Evolutionary conservation across 2,797 vertebrate genomes (phyloP).

Genomic region (Poeciliopsis presidionis): DNA sequence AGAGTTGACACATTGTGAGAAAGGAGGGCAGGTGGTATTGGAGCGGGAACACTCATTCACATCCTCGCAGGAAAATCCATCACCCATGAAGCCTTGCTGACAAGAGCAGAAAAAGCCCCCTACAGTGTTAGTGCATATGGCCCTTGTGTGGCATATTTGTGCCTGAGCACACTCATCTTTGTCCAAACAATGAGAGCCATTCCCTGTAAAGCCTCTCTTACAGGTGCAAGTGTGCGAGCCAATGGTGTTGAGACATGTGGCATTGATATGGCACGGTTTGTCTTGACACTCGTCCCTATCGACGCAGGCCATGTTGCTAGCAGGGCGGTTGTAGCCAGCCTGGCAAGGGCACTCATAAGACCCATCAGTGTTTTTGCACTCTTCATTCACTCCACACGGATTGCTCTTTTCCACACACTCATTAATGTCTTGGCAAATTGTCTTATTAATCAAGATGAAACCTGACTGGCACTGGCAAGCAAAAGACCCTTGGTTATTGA

Average conservation of each 20-base stretch:
- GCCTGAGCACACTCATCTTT: conserved; percentile 77
- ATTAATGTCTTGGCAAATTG: conserved; percentile 82
- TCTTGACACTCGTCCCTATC: conserved; percentile 82
- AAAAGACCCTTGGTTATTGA: conserved; percentile 82
- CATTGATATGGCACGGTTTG: conserved; percentile 78
- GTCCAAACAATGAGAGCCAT: conserved; percentile 79
- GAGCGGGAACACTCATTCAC: conserved; percentile 79
- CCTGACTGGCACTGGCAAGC: conserved; percentile 77
- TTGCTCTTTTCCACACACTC: conserved; percentile 72
- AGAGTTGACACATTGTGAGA: conserved; percentile 83
- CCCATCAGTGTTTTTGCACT: conserved; percentile 80
- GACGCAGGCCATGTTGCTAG: conserved; percentile 67
- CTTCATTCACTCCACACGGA: conserved; percentile 77
- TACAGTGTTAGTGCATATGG: conserved; percentile 74
- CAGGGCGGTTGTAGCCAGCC: conserved; percentile 74
- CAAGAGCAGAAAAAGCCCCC: conserved; percentile 81
- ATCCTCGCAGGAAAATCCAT: conserved; percentile 82
- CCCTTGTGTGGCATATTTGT: conserved; percentile 70
- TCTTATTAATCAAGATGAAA: conserved; percentile 76
- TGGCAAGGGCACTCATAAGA: conserved; percentile 79
- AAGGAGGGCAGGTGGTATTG: conserved; percentile 69
- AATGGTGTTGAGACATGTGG: conserved; percentile 80
- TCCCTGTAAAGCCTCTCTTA: conserved; percentile 79
- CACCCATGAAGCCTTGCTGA: conserved; percentile 77
- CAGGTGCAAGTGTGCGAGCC: conserved; percentile 83